phyloP scores from a whole-genome alignment of 2,888 invertebrate genomes.

The Ophion slaviceki region DNA sequence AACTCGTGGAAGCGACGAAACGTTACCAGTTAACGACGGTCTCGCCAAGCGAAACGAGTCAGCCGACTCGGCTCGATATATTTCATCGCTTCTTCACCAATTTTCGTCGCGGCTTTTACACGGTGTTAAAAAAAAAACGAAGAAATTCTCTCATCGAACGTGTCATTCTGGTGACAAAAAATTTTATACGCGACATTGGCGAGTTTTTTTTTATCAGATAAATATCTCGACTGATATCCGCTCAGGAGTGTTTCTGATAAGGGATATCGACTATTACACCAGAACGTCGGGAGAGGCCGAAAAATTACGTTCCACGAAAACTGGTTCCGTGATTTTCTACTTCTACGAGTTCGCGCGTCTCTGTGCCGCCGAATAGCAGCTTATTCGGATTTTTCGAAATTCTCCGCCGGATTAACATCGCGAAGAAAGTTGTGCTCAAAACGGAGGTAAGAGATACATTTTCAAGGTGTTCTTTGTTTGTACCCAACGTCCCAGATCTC shows the following conservation, averaged over 20 bases:
- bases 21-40: conserved; percentile 42
- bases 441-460: conserved; percentile 46
- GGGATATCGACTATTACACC: conserved; percentile 53
- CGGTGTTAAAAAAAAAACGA: not conserved
- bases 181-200: conserved; percentile 41
- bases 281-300: conserved; percentile 49
- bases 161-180: conserved; percentile 27
- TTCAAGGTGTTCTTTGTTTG: not conserved
- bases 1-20: conserved; percentile 46
- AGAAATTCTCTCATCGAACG: not conserved
- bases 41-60: conserved; percentile 31
- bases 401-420: not conserved
- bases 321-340: not conserved
- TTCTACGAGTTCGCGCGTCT: not conserved
- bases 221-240: conserved; percentile 62
- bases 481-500: conserved; percentile 3
- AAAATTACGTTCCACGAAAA: conserved; percentile 38
- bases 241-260: conserved; percentile 66
- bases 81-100: conserved; percentile 10
- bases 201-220: conserved; percentile 57
- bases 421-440: not conserved
- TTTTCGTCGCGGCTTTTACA: conserved; percentile 1
- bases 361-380: not conserved
- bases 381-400: not conserved
- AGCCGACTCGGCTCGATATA: conserved; percentile 37